Percentiles rank a stretch among this genome's conserved stretches.
Conservation (phyloP, 2,113 vertebrate genomes). For the Chaenocephalus aceratus region DNA sequence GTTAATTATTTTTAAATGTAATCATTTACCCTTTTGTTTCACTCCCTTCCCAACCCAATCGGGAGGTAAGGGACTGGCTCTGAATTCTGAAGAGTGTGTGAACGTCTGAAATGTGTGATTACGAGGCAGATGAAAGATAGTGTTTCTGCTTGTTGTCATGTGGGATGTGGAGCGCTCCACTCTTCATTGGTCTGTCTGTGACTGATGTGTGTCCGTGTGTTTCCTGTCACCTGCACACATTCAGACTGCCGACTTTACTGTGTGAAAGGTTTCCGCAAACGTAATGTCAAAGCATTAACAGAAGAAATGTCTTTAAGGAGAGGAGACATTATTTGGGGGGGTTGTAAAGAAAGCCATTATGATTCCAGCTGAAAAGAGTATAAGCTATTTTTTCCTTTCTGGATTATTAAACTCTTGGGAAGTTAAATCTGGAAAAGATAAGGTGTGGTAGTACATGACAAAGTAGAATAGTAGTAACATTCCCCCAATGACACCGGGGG, state of each 20-base stretch:
- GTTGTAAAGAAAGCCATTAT: not conserved
- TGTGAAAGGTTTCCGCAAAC: not conserved
- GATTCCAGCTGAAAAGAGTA: not conserved
- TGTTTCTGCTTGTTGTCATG: slow-evolving; percentile 53
- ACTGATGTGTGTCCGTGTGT: slow-evolving; percentile 10
- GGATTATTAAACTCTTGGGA: not conserved
- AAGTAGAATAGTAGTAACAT: not conserved
- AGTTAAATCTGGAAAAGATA: not conserved
- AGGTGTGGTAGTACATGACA: not conserved
- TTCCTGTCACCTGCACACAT: slow-evolving; percentile 20
- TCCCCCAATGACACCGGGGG: not conserved
- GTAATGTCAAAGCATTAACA: not conserved
- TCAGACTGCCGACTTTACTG: not conserved
- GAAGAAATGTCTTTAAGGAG: not conserved
- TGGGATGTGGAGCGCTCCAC: slow-evolving; percentile 43
- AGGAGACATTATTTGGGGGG: not conserved
- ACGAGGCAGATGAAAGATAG: slow-evolving; percentile 50
- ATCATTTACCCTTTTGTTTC: slow-evolving; percentile 94
- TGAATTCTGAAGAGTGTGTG: slow-evolving; percentile 71
- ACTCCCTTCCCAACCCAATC: slow-evolving; percentile 72
- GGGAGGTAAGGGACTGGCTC: slow-evolving; percentile 71
- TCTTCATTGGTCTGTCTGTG: slow-evolving; percentile 51
- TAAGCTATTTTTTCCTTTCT: not conserved
- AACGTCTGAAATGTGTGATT: slow-evolving; percentile 65
- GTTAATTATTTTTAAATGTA: slow-evolving; percentile 98